Evolutionary conservation across 30 jellyfish, hydroid and myxozoan genomes (phyloP).

Genomic region (Aurelia aurita complex sp. Pacific): DNA sequence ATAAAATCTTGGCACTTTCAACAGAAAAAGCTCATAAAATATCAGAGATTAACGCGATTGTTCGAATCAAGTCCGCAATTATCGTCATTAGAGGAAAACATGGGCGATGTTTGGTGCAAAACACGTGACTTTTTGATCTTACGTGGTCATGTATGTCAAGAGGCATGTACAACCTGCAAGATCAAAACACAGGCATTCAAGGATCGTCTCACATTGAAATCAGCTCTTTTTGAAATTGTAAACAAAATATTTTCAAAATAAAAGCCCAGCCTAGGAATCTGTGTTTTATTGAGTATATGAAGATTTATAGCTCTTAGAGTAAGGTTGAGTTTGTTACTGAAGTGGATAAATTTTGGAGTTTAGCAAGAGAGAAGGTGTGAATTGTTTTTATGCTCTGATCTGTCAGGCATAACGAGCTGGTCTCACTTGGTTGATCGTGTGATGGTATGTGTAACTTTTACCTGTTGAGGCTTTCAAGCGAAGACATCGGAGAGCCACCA

Average conservation of each 20-base stretch:
- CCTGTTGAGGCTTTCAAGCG: constrained; percentile 73
- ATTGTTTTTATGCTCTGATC: constrained; percentile 10
- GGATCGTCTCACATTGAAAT: neutral
- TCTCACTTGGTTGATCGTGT: constrained; percentile 34
- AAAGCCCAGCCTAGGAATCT: no score
- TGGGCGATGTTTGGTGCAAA: no score
- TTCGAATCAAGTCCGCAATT: no score
- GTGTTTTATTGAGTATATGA: no score
- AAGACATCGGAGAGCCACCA: constrained; percentile 40
- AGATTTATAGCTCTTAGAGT: no score
- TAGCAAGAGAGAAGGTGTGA: no score
- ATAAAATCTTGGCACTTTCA: no score
- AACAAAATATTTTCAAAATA: neutral
- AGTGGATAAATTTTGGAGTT: no score
- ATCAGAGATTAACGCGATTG: no score
- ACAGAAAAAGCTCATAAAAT: no score
- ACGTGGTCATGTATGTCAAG: neutral
- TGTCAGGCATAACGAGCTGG: constrained; percentile 42
- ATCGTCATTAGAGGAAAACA: no score
- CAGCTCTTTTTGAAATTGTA: neutral
- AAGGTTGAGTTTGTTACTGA: no score
- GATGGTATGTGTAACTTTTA: constrained; percentile 30
- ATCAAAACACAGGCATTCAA: constrained; percentile 11
- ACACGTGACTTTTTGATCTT: constrained; percentile 15
- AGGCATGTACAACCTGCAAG: constrained; percentile 30